phyloP scores from a whole-genome alignment of 2,888 invertebrate genomes.

The Dyspetes luteomarginatus region DNA sequence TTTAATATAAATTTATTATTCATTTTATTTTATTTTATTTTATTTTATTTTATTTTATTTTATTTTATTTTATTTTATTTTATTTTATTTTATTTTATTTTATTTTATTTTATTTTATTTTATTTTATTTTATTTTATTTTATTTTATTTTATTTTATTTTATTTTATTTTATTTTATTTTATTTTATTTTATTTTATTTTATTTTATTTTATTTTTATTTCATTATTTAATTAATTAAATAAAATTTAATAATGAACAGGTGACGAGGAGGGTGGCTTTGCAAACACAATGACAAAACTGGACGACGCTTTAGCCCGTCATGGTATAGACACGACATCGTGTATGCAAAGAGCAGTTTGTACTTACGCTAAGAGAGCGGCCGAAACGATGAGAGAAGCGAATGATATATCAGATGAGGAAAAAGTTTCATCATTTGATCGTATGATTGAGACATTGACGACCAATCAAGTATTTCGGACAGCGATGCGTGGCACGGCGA shows the following conservation, averaged over 20 bases:
- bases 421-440: conserved; percentile 76
- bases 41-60: too few relatives aligned
- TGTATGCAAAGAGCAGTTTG: conserved; percentile 87
- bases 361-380: conserved; percentile 89
- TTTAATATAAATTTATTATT: neutral
- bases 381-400: conserved; percentile 71
- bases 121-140: too few relatives aligned
- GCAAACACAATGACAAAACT: conserved; percentile 86
- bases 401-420: conserved; percentile 69
- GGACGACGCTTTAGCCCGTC: conserved; percentile 85
- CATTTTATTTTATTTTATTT: too few relatives aligned
- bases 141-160: too few relatives aligned
- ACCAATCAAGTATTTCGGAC: conserved; percentile 79
- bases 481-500: conserved; percentile 84
- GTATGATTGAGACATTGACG: conserved; percentile 77
- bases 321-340: conserved; percentile 86
- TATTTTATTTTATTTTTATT: too few relatives aligned
- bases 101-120: too few relatives aligned
- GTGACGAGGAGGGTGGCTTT: conserved; percentile 86
- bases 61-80: too few relatives aligned
- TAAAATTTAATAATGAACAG: conserved; percentile 77
- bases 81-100: too few relatives aligned
- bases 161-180: too few relatives aligned
- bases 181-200: too few relatives aligned
- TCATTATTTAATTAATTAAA: neutral